Evolutionary conservation across 2,113 vertebrate genomes (phyloP).

Genomic region (Podocnemis expansa): DNA sequence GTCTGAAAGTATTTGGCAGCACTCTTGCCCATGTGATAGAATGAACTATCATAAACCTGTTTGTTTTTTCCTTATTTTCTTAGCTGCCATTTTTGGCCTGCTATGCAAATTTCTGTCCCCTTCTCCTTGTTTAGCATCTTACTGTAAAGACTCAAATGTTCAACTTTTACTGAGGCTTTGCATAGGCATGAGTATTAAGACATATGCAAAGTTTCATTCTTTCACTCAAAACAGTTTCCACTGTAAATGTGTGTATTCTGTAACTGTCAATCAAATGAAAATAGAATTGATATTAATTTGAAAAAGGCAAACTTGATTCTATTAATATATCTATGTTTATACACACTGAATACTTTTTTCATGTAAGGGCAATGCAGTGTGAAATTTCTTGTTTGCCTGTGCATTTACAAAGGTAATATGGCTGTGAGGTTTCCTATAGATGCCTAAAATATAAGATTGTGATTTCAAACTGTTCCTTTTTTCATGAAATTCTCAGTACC

Average conservation of each 20-base stretch:
- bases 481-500: not conserved
- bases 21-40: not conserved
- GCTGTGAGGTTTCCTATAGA: not conserved
- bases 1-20: slow-evolving; percentile 28
- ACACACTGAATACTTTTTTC: not conserved
- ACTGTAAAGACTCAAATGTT: not conserved
- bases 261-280: not conserved
- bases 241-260: not conserved
- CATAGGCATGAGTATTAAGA: not conserved
- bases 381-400: not conserved
- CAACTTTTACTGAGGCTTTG: not conserved
- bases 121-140: not conserved
- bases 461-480: not conserved
- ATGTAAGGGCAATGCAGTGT: not conserved
- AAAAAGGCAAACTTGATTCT: not conserved
- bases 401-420: not conserved
- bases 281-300: not conserved
- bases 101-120: not conserved
- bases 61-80: slow-evolving; percentile 14
- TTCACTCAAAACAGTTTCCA: not conserved
- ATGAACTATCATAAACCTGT: no score
- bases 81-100: not conserved
- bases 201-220: not conserved
- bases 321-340: not conserved
- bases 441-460: not conserved